A percentile compares a stretch with the other conserved stretches of the same genome.
Evolutionary conservation across 2,888 invertebrate genomes (phyloP).

Genomic region (Parapristionchus giblindavisi): DNA sequence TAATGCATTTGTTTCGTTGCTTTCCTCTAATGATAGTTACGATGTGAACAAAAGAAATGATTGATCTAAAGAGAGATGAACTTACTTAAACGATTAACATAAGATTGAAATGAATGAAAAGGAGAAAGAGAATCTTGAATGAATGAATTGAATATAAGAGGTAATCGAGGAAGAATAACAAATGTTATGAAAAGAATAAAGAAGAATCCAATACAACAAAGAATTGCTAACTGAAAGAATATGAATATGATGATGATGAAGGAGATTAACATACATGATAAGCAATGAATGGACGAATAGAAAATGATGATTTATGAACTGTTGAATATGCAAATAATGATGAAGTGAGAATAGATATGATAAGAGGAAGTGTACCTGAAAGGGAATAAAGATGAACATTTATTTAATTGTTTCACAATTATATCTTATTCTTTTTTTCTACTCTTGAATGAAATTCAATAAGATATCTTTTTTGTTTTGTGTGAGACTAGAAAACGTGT

Average conservation of each 20-base stretch:
- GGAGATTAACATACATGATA: conserved; percentile 16
- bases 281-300: conserved; percentile 22
- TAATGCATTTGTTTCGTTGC: no score
- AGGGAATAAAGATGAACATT: no score
- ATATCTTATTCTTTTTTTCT: no score
- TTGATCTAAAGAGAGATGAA: conserved; percentile 6
- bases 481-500: no score
- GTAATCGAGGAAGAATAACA: conserved; percentile 19
- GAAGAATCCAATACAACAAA: conserved; percentile 17
- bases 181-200: conserved; percentile 14
- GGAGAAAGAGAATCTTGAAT: conserved; percentile 10
- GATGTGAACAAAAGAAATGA: neutral
- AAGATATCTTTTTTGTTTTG: no score
- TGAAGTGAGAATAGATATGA: conserved; percentile 10
- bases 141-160: neutral
- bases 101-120: conserved; percentile 27
- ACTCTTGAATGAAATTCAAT: no score
- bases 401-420: no score
- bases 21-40: no score
- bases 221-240: neutral
- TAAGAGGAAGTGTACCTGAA: conserved; percentile 31
- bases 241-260: no score
- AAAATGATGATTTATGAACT: conserved; percentile 31
- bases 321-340: conserved; percentile 26
- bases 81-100: conserved; percentile 24